phyloP scores from a whole-genome alignment of 1,140 invertebrate species.

The Leptopilina boulardi region DNA sequence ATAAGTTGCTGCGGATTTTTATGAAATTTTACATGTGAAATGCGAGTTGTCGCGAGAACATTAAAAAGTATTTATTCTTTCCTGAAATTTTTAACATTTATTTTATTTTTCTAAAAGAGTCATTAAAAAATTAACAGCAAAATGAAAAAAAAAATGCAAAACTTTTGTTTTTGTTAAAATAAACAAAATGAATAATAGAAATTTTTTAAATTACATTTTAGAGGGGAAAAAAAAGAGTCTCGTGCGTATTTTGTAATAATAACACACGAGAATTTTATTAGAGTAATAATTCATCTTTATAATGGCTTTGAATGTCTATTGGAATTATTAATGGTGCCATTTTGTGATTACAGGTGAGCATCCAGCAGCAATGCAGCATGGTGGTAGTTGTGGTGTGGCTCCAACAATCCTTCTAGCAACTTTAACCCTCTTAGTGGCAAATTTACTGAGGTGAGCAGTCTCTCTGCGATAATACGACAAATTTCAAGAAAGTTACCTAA shows the following conservation, averaged over 20 bases:
- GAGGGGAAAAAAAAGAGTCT: background rate
- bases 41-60: too few species aligned
- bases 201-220: too few species aligned
- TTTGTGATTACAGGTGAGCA: conserved; percentile 75
- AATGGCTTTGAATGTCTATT: conserved; percentile 9
- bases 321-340: conserved; percentile 12
- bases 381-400: conserved; percentile 68
- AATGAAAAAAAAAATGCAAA: too few species aligned
- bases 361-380: conserved; percentile 79
- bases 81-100: too few species aligned
- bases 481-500: conserved; percentile 31
- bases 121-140: too few species aligned
- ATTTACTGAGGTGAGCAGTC: conserved; percentile 72
- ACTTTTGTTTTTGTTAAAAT: too few species aligned
- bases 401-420: conserved; percentile 67
- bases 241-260: background rate
- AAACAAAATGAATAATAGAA: too few species aligned
- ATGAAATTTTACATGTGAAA: too few species aligned
- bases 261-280: conserved; percentile 12
- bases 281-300: conserved; percentile 13
- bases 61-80: too few species aligned
- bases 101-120: too few species aligned
- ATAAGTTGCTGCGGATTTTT: too few species aligned
- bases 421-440: conserved; percentile 64
- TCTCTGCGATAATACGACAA: conserved; percentile 42